phyloP scores from a whole-genome alignment of 2,797 vertebrate species.

The Xenopus petersii region DNA sequence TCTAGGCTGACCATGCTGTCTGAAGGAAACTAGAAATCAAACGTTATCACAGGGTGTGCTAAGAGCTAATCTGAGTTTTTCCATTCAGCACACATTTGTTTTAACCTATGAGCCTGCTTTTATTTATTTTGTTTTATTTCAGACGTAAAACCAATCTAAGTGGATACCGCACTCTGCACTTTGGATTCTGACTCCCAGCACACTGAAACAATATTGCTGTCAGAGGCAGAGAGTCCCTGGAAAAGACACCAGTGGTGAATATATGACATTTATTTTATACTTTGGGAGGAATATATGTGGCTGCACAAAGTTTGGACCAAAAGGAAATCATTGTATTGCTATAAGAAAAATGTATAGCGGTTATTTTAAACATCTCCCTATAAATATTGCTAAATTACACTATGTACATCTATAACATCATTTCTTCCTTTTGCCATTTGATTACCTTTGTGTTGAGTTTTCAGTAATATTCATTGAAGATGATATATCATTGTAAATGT shows the following conservation, averaged over 20 bases:
- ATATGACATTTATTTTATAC: neutral
- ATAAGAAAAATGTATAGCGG: too few relatives aligned
- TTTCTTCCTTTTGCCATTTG: too few relatives aligned
- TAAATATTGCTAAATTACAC: too few relatives aligned
- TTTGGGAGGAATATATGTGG: neutral
- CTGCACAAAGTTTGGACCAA: too few relatives aligned
- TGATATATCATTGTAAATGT: too few relatives aligned
- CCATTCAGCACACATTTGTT: constrained; percentile 13
- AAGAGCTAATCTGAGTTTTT: constrained; percentile 6
- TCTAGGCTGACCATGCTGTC: too few relatives aligned
- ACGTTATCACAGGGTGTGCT: neutral
- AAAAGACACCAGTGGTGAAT: neutral
- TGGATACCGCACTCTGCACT: constrained; percentile 38
- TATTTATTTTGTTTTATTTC: constrained; percentile 36
- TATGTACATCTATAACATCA: too few relatives aligned
- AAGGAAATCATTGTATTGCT: too few relatives aligned
- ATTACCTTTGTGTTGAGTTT: too few relatives aligned
- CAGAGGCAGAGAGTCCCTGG: neutral
- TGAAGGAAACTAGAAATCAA: too few relatives aligned
- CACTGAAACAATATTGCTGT: constrained; percentile 1
- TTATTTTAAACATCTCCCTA: too few relatives aligned
- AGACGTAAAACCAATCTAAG: constrained; percentile 4
- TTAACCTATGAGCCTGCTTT: constrained; percentile 11
- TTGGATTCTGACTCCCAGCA: constrained; percentile 27
- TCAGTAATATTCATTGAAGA: too few relatives aligned